Evolutionary conservation across 2,113 vertebrate species (phyloP), one percentile per base, ranked within the genome.

Genomic region (Boleophthalmus pectinirostris): DNA sequence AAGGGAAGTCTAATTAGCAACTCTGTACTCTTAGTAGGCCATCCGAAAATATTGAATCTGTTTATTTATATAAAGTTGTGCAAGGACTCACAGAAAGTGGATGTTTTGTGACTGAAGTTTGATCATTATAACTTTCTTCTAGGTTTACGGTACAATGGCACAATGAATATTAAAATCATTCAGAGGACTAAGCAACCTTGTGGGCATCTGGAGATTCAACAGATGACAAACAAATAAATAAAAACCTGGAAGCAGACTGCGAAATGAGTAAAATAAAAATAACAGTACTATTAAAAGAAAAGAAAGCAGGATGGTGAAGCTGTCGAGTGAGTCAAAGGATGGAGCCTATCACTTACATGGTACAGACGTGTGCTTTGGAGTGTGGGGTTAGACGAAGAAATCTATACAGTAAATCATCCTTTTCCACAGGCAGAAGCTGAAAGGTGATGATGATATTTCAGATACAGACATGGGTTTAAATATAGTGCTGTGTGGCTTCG

Each of bases 331-430:
- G 60, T 15, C 33, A 14, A 14, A 57, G 56, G 56, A 58, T 10
- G 5, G 60, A 33, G 60, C 20, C 33, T 43, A 64, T 64, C 61
- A 43, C 61, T 64, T 64, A 43, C 61, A 64, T 21, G 61, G 16
- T 10, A 2, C 60, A 20, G 35, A 21, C 61, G 16, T 64, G 61
- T 38, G 33, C 33, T 38, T 8, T 64, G 33, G 15, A n/a, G 18
- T 63, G 16, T 35, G 33, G 35, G 16, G 16, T 64, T 64, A 35
- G 29, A 51, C 5, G 16, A 35, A 38, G 18, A 64, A 64, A 38
- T 43, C 61, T 38, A 43, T 64, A 35, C 3, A 11, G 29, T 21
- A 64, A 64, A 38, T 64, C 61, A n/a, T 38, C 33, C 33, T n/a
- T 64, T 64, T 43, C 33, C 33, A 43, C 9, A n/a, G 15, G 16